A percentile compares a stretch with the other conserved stretches of the same genome.
These are phyloP conservation scores for Gymnarchus niloticus DNA, from an alignment of 2,113 vertebrate genomes.

Conservation along the genomic window DNA sequence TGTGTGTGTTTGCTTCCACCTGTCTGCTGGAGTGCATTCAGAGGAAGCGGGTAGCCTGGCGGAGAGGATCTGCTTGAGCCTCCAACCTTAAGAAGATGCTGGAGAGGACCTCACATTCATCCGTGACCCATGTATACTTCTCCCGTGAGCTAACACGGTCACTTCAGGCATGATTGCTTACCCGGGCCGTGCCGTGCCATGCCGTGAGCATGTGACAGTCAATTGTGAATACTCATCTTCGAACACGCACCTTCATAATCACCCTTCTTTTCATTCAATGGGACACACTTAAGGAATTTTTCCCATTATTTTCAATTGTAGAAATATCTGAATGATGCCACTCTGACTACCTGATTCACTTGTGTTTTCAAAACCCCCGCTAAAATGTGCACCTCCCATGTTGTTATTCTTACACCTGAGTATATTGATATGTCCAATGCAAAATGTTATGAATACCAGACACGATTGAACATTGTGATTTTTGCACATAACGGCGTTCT, in stretches of 20 bases:
- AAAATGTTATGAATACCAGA: neutral
- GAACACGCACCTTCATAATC: neutral
- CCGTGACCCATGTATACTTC: neutral
- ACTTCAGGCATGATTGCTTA: neutral
- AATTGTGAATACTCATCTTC: neutral
- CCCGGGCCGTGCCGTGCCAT: neutral
- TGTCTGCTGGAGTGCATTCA: conserved; percentile 59
- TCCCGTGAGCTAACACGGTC: neutral
- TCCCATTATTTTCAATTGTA: neutral
- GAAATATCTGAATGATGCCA: neutral
- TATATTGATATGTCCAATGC: neutral
- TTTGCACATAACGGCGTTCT: no score
- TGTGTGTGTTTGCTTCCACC: conserved; percentile 55
- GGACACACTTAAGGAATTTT: neutral
- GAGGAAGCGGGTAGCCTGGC: conserved; percentile 31
- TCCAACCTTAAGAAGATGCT: neutral
- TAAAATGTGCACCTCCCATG: neutral
- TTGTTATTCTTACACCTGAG: neutral
- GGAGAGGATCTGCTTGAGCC: neutral
- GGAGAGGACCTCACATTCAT: neutral
- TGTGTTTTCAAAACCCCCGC: neutral
- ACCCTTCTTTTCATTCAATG: neutral
- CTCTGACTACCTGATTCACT: neutral
- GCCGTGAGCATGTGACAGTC: neutral
- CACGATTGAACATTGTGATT: neutral